Percentiles rank a stretch among this genome's conserved stretches.
phyloP scores from a whole-genome alignment of 2,888 invertebrate species.

The Luperina testacea region DNA sequence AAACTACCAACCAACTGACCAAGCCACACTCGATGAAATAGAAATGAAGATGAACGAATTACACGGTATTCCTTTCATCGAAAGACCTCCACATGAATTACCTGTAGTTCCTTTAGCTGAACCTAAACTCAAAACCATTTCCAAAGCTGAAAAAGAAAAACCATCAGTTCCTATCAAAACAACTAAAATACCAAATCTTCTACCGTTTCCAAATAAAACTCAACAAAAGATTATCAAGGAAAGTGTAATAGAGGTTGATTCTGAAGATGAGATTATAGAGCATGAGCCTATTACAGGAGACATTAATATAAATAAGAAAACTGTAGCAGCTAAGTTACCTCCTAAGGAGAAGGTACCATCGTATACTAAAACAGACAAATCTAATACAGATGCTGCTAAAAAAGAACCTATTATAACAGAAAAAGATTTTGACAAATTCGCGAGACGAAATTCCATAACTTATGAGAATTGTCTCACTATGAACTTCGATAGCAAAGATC shows the following conservation, averaged over 20 bases:
- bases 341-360: conserved; percentile 59
- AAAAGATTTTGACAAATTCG: conserved; percentile 88
- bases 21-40: conserved; percentile 79
- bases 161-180: conserved; percentile 61
- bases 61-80: conserved; percentile 85
- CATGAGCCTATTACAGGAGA: conserved; percentile 78
- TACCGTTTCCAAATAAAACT: conserved; percentile 74
- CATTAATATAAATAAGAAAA: conserved; percentile 68
- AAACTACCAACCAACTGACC: conserved; percentile 65
- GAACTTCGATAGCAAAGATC: conserved; percentile 79
- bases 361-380: conserved; percentile 41
- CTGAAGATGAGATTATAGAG: conserved; percentile 78
- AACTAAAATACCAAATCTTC: conserved; percentile 74
- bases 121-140: conserved; percentile 64
- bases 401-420: conserved; percentile 85
- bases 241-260: conserved; percentile 71
- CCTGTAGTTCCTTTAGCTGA: conserved; percentile 73
- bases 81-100: conserved; percentile 81
- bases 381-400: conserved; percentile 67
- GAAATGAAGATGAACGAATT: conserved; percentile 88
- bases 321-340: conserved; percentile 52
- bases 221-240: conserved; percentile 68
- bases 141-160: conserved; percentile 71
- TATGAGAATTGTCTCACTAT: conserved; percentile 85
- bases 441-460: conserved; percentile 84